Evolutionary conservation across 2,113 vertebrate species (phyloP), one percentile per base, ranked within the genome.

Genomic region (Agapornis roseicollis): DNA sequence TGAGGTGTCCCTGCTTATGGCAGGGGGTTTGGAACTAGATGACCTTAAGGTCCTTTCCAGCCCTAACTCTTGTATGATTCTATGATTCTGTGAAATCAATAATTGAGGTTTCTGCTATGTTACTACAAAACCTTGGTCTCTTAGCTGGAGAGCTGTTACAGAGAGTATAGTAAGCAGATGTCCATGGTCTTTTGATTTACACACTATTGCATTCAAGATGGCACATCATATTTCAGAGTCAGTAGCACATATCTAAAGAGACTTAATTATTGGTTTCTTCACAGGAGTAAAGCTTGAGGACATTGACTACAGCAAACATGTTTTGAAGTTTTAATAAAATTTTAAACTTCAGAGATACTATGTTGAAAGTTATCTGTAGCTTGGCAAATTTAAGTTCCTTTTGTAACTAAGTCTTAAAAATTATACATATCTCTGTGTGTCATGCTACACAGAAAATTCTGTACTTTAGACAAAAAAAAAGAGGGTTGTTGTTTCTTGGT

Each of bases 381-480:
- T 58, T 85, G 27, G 19, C 6, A 89, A 80, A 80, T 84, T 46
- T 25, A 42, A 73, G 29, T 50, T 83, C 33, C 11, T 66, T 73
- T 71, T 20, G n/a, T 27, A 95, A 68, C 19, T 50, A 7, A 23
- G 39, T 39, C 4, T 61, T 69, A 29, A 74, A 68, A 84, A 27
- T 17, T 39, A 17, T 22, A 4, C 3, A 2, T 3, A 1, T 2
- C 20, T 84, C 31, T 44, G 4, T 42, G 25, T 20, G 7, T 53
- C 13, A 2, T 31, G 13, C 44, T 47, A 29, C 31, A 23, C 10
- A 27, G 63, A 64, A 69, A 56, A 22, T 10, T 17, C 14, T 60
- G 12, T 31, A 5, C n/a, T 65, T 85, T 4, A 29, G 35, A n/a
- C 4, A 31, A 17, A 16, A 56, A 58, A 1, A 2, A 23, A 23